A percentile compares a stretch with the other conserved stretches of the same genome.
Evolutionary conservation across 23 tunicate species (phyloP).

Genomic region (Corella eumyota): DNA sequence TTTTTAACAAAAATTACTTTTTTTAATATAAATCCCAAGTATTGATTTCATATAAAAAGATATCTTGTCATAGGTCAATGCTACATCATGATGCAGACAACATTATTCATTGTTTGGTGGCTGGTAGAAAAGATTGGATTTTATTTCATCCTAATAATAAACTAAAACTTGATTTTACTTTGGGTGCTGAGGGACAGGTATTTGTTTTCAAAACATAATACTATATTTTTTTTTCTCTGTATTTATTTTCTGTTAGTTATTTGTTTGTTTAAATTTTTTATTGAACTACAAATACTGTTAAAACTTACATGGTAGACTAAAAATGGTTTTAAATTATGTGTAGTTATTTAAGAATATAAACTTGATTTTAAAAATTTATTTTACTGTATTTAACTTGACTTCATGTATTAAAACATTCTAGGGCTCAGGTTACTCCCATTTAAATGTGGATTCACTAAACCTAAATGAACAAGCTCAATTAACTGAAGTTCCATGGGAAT

Average conservation of each 20-base stretch:
- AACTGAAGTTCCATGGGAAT: constrained; percentile 77
- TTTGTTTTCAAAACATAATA: constrained; percentile 2
- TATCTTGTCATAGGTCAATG: constrained; percentile 40
- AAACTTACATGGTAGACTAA: no score
- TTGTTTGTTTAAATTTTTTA: no score
- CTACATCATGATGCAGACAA: constrained; percentile 90
- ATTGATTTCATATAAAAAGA: neutral
- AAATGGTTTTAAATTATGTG: no score
- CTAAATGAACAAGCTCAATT: constrained; percentile 43
- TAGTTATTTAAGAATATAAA: neutral
- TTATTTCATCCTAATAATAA: constrained; percentile 41
- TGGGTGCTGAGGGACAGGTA: constrained; percentile 35
- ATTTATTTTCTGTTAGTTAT: neutral
- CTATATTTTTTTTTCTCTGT: neutral
- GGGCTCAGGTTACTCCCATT: constrained; percentile 64
- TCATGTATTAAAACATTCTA: no score
- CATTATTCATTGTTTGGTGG: constrained; percentile 73
- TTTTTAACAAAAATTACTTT: neutral
- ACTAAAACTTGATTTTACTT: constrained; percentile 31
- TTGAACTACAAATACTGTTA: no score
- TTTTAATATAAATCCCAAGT: neutral
- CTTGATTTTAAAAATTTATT: no score
- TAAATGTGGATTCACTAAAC: constrained; percentile 49
- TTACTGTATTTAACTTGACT: no score
- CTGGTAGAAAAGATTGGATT: constrained; percentile 93